Base-by-base conservation (phyloP, 2,888 invertebrate species). In the Nemoura dubitans region DNA sequence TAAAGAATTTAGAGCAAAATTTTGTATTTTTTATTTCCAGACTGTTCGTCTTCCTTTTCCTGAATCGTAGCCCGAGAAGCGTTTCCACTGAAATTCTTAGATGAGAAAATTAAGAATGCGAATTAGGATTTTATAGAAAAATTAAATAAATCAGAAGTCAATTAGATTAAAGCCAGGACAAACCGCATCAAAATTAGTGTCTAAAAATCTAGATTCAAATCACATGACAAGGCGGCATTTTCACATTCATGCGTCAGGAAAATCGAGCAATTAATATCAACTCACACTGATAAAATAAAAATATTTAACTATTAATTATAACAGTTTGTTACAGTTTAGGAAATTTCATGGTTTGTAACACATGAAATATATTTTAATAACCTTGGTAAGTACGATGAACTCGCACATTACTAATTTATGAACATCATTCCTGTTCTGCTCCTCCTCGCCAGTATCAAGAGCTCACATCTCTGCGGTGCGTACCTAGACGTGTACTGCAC, bases 331-430 rank as follows among this genome's bases (percentile, higher is more conserved):
- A 78, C 16, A 5, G 27, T 78, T 78, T 26, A 78, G 28, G 78
- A 26, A 27, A 27, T 78, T 78, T 78, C 78, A 78, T 28, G 78
- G 28, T 78, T 28, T 27, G 78, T 21, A 78, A 78, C 78, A 59
- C 78, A 27, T 78, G 78, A 78, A 78, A 78, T 78, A 28, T 28
- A 28, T 27, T 27, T 27, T 78, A 59, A 59, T 59, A 78, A 78
- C 78, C 78, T 78, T 78, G 78, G 28, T 78, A 78, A 78, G 78
- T 27, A 10, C 78, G 78, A 27, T 78, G 78, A 78, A 78, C 78
- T 78, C 78, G 3, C 28, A 78, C 0, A 6, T 78, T 27, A 26
- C 27, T 78, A 78, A 78, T 78, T 78, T 78, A 78, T 78, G 28
- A 78, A 27, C 78, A 78, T 27, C 5, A 27, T 78, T 78, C 78